A percentile compares a stretch with the other conserved stretches of the same genome.
Conservation (phyloP, 2,888 invertebrate species). For the Adela reaumurella region DNA sequence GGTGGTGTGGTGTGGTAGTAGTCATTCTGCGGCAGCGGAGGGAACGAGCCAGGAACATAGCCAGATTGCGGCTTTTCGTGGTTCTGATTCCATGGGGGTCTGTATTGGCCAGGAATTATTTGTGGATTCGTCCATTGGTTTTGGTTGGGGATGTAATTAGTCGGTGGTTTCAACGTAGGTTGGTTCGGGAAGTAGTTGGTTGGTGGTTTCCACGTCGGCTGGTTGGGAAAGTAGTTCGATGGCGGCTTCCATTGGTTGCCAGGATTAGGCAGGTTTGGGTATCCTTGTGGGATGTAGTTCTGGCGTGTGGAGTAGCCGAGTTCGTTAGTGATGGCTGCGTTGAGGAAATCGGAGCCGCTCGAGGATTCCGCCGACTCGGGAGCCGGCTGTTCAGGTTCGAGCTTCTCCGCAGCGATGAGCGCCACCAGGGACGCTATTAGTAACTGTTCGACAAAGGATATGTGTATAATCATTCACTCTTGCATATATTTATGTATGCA, state of each 20-base stretch:
- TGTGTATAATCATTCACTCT: neutral
- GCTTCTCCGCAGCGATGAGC: constrained; percentile 10
- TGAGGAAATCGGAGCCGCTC: constrained; percentile 10
- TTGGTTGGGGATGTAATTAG: constrained; percentile 13
- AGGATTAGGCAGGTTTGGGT: too few species aligned
- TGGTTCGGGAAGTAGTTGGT: constrained; percentile 14
- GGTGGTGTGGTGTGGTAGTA: constrained; percentile 18
- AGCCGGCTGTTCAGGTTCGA: constrained; percentile 9
- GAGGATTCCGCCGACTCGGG: constrained; percentile 10
- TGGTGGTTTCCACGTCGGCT: constrained; percentile 6
- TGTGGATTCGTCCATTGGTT: constrained; percentile 14
- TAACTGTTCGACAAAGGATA: constrained; percentile 8
- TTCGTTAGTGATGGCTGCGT: constrained; percentile 11
- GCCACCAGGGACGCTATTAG: constrained; percentile 10
- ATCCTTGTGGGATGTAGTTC: too few species aligned
- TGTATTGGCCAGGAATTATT: constrained; percentile 15
- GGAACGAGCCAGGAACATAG: too few species aligned
- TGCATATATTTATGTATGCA: neutral
- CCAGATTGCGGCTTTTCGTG: too few species aligned
- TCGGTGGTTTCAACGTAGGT: too few species aligned
- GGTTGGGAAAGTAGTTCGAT: constrained; percentile 10
- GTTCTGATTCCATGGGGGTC: too few species aligned
- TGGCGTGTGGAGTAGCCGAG: too few species aligned
- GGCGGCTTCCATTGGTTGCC: constrained; percentile 5
- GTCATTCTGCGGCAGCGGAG: constrained; percentile 8